Evolutionary conservation across 2,113 vertebrate species (phyloP).

Genomic region (Chamaetylas fuelleborni): DNA sequence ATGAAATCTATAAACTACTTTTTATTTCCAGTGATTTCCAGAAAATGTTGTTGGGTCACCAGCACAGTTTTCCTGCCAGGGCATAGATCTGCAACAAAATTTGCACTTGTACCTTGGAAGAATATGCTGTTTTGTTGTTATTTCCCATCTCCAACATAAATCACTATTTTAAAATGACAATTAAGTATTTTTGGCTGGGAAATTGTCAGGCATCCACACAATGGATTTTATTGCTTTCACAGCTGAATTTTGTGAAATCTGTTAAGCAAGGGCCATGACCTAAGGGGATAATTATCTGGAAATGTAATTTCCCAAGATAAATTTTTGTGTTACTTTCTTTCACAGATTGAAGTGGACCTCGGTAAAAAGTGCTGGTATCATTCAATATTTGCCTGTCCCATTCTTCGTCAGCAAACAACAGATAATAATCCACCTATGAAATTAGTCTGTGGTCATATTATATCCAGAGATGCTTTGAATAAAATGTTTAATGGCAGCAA

Average conservation of each 20-base stretch:
- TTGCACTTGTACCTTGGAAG: background rate
- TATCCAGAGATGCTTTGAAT: slow-evolving; percentile 88
- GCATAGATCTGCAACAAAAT: background rate
- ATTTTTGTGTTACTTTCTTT: background rate
- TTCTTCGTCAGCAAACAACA: slow-evolving; percentile 87
- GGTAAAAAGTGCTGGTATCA: slow-evolving; percentile 89
- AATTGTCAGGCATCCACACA: background rate
- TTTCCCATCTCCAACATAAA: background rate
- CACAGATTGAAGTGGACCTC: slow-evolving; percentile 86
- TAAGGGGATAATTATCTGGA: background rate
- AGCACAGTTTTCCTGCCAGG: background rate
- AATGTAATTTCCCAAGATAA: background rate
- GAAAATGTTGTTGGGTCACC: background rate
- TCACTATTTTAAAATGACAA: background rate
- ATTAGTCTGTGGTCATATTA: slow-evolving; percentile 86
- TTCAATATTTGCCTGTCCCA: slow-evolving; percentile 87
- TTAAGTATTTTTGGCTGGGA: background rate
- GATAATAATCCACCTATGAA: slow-evolving; percentile 88
- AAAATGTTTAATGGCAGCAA: slow-evolving; percentile 91
- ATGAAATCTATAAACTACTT: background rate
- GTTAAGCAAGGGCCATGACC: background rate
- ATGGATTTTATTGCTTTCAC: background rate
- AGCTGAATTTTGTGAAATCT: background rate
- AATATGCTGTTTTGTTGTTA: background rate
- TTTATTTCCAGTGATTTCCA: background rate